Conservation (phyloP, 2,888 invertebrate species). For the Trissolcus japonicus region DNA sequence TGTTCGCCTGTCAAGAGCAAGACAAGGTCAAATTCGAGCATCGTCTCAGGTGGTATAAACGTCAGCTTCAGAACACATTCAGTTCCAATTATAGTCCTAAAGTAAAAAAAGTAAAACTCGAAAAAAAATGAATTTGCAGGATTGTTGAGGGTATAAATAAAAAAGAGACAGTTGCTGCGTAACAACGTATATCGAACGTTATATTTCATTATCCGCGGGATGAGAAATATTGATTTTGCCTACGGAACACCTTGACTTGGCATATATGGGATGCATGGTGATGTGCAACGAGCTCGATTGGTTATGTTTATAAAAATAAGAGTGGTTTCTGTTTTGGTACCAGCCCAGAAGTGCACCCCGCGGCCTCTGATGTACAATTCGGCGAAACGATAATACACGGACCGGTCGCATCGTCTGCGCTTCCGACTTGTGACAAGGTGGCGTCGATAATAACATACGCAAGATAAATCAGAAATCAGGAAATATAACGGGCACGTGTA, state of each 20-base stretch:
- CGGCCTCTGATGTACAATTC: slow-evolving; percentile 58
- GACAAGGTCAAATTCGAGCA: too few species aligned
- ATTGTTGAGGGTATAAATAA: neutral
- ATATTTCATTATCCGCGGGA: slow-evolving; percentile 29
- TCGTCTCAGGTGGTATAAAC: too few species aligned
- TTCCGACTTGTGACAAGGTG: slow-evolving; percentile 49
- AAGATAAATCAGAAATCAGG: slow-evolving; percentile 25
- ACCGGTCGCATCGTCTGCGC: slow-evolving; percentile 54
- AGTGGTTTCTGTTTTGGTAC: slow-evolving; percentile 46
- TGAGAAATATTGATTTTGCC: slow-evolving; percentile 44
- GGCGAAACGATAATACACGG: slow-evolving; percentile 57
- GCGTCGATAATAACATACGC: slow-evolving; percentile 22
- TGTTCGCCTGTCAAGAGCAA: too few species aligned
- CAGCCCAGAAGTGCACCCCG: slow-evolving; percentile 55
- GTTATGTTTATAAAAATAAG: slow-evolving; percentile 9
- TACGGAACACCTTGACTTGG: slow-evolving; percentile 47
- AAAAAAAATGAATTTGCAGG: too few species aligned
- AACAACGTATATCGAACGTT: slow-evolving; percentile 8
- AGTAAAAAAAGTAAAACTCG: too few species aligned
- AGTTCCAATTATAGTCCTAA: too few species aligned
- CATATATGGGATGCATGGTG: slow-evolving; percentile 24
- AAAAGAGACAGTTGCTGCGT: neutral
- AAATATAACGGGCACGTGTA: slow-evolving; percentile 55
- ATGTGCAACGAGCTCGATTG: slow-evolving; percentile 6
- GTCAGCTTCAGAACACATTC: too few species aligned